A percentile compares a stretch with the other conserved stretches of the same genome.
Conservation (phyloP, 2,888 invertebrate species). For the Caenorhabditis uteleia region DNA sequence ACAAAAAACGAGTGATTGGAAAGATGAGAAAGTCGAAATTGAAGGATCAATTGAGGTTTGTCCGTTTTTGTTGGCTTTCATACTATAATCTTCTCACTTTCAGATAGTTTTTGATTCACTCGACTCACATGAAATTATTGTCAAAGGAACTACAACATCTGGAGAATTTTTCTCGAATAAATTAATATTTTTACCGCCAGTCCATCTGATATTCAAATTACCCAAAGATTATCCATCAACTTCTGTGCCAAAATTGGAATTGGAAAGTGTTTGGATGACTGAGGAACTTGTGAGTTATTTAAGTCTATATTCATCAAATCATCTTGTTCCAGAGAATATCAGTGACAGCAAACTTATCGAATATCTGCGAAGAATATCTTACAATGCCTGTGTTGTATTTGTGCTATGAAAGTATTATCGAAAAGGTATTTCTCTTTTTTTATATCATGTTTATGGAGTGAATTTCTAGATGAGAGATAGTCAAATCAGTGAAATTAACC, state of each 20-base stretch:
- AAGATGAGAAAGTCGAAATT: slow-evolving; percentile 6
- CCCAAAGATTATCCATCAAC: slow-evolving; percentile 17
- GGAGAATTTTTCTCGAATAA: slow-evolving; percentile 11
- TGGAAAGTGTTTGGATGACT: slow-evolving; percentile 30
- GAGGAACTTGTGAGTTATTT: slow-evolving; percentile 3
- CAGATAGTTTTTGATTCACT: slow-evolving; percentile 22
- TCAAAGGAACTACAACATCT: slow-evolving; percentile 5
- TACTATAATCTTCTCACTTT: background rate
- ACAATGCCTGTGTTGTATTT: slow-evolving; percentile 31
- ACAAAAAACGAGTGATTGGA: slow-evolving; percentile 23
- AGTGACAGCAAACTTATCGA: slow-evolving; percentile 10
- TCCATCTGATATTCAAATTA: slow-evolving; percentile 15
- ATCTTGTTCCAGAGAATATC: no score
- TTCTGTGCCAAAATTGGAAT: slow-evolving; percentile 10
- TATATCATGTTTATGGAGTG: background rate
- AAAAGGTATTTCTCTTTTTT: slow-evolving; percentile 8
- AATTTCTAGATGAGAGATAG: no score
- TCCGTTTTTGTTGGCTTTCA: background rate
- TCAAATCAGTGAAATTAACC: no score
- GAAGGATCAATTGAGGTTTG: slow-evolving; percentile 19
- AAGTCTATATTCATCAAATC: no score
- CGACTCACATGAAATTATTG: slow-evolving; percentile 3
- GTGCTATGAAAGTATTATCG: slow-evolving; percentile 37
- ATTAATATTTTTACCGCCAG: slow-evolving; percentile 15
- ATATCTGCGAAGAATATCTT: slow-evolving; percentile 23